phyloP scores from a whole-genome alignment of 2,113 vertebrate species.

The Stercorarius parasiticus region DNA sequence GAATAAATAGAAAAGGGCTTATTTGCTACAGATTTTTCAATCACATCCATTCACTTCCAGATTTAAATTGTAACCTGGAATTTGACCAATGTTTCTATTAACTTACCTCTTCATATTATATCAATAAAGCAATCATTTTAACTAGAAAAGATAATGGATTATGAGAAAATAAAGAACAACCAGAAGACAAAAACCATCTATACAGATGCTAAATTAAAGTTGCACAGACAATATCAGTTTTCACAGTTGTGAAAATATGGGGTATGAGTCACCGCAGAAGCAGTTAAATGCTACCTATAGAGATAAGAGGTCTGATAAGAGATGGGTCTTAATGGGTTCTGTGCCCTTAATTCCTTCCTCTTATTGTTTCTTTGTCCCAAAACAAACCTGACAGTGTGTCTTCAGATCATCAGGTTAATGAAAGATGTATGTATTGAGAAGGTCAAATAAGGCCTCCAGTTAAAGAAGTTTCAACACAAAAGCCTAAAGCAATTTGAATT shows the following conservation, averaged over 20 bases:
- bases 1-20: neutral
- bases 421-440: neutral
- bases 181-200: neutral
- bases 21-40: neutral
- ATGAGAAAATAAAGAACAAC: neutral
- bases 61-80: neutral
- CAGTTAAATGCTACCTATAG: neutral
- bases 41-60: neutral
- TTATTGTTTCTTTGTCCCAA: neutral
- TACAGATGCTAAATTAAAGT: neutral
- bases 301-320: neutral
- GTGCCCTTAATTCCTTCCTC: neutral
- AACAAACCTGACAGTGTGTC: neutral
- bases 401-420: neutral
- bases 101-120: neutral
- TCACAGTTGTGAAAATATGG: neutral
- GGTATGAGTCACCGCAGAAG: neutral
- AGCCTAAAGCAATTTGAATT: slow-evolving; percentile 25
- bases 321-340: neutral
- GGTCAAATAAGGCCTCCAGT: neutral
- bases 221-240: neutral
- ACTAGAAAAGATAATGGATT: neutral
- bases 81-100: neutral
- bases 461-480: slow-evolving; percentile 29
- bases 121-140: neutral